Evolutionary conservation across 2,797 vertebrate species (phyloP).

Genomic region (Sus cebifrons): DNA sequence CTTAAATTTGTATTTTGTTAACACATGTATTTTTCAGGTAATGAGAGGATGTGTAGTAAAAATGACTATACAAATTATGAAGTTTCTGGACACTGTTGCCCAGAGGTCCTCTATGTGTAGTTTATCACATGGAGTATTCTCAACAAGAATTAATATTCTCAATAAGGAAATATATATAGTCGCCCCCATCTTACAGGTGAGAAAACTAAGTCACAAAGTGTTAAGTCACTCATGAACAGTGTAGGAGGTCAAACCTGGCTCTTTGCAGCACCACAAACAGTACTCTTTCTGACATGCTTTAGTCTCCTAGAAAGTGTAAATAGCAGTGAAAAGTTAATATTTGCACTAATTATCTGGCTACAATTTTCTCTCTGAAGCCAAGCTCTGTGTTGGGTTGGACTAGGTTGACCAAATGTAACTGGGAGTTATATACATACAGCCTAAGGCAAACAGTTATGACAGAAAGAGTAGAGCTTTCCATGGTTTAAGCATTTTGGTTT

Average conservation of each 20-base stretch:
- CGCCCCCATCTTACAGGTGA: neutral
- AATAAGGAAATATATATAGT: neutral
- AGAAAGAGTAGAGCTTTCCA: constrained; percentile 2
- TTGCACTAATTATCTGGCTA: neutral
- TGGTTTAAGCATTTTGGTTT: neutral
- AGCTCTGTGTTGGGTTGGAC: neutral
- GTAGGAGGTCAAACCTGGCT: neutral
- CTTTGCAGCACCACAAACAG: neutral
- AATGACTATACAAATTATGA: neutral
- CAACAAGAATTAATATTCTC: neutral
- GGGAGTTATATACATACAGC: neutral
- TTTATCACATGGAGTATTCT: neutral
- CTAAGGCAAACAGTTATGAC: neutral
- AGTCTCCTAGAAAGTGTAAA: neutral
- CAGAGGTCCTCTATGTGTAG: fast-evolving
- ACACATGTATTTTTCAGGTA: neutral
- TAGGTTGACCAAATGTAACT: neutral
- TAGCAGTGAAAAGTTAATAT: neutral
- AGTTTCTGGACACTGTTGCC: neutral
- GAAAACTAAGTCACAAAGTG: neutral
- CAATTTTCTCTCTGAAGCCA: neutral
- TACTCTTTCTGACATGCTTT: neutral
- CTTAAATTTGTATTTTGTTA: neutral
- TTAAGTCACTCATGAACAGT: neutral
- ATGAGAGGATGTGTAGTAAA: neutral